Evolutionary conservation across 2,113 vertebrate genomes (phyloP).

Genomic region (Misgurnus anguillicaudatus): DNA sequence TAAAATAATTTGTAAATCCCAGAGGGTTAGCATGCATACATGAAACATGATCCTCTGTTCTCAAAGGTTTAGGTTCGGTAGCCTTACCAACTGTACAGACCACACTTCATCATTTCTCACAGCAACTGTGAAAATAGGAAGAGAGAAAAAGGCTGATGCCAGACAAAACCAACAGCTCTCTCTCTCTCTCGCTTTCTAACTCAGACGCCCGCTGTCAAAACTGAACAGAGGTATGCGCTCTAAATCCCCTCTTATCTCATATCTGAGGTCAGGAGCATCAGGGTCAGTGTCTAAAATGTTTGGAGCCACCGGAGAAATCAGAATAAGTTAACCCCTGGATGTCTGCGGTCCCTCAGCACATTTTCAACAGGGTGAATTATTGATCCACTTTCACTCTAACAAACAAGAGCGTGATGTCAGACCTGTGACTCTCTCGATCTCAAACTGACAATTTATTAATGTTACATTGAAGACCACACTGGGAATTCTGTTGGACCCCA

Average conservation of each 20-base stretch:
- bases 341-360: slow-evolving; percentile 56
- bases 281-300: slow-evolving; percentile 65
- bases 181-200: slow-evolving; percentile 32
- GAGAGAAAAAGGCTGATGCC: not conserved
- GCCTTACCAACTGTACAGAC: not conserved
- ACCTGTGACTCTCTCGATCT: slow-evolving; percentile 59
- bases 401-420: slow-evolving; percentile 64
- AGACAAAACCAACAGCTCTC: not conserved
- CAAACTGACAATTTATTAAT: slow-evolving; percentile 28
- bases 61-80: not conserved
- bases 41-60: too few relatives aligned
- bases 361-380: slow-evolving; percentile 60
- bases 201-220: slow-evolving; percentile 65
- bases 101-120: not conserved
- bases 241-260: slow-evolving; percentile 71
- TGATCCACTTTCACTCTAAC: slow-evolving; percentile 59
- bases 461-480: slow-evolving; percentile 42
- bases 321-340: slow-evolving; percentile 63
- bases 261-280: slow-evolving; percentile 56
- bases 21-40: too few relatives aligned
- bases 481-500: slow-evolving; percentile 22
- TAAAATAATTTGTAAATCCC: too few relatives aligned
- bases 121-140: slow-evolving; percentile 18
- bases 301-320: slow-evolving; percentile 52
- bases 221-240: slow-evolving; percentile 66